Conservation (phyloP, 2,888 invertebrate genomes). For the Limnephilus lunatus region DNA sequence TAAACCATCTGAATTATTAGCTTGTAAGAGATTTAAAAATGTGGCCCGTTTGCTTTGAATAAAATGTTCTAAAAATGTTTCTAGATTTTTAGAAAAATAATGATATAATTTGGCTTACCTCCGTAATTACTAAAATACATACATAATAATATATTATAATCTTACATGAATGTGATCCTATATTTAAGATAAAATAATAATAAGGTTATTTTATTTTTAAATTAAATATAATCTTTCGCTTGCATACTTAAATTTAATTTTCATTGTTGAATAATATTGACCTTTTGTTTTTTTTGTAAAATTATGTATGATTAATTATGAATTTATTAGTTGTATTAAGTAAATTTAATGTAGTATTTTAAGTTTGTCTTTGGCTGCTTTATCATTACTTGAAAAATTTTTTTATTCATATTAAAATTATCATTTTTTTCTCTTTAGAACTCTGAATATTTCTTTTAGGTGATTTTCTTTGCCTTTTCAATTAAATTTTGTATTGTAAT, state of each 20-base stretch:
- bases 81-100: background rate
- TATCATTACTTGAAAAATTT: background rate
- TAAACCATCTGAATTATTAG: background rate
- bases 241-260: background rate
- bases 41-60: background rate
- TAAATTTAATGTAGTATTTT: background rate
- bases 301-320: background rate
- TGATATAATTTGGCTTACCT: background rate
- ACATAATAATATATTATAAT: background rate
- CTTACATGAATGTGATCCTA: slow-evolving; percentile 30
- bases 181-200: background rate
- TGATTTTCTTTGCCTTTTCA: background rate
- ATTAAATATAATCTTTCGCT: background rate
- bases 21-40: background rate
- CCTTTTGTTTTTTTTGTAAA: background rate
- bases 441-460: background rate
- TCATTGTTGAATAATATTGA: background rate
- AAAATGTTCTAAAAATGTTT: background rate
- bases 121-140: background rate
- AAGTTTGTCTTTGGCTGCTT: background rate
- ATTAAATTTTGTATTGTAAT: background rate
- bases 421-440: background rate
- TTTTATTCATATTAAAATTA: background rate
- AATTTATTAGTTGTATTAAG: background rate
- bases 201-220: background rate